A percentile compares a stretch with the other conserved stretches of the same genome.
Evolutionary conservation across 2,113 vertebrate species (phyloP).

Genomic region (Oreotrochilus melanogaster): DNA sequence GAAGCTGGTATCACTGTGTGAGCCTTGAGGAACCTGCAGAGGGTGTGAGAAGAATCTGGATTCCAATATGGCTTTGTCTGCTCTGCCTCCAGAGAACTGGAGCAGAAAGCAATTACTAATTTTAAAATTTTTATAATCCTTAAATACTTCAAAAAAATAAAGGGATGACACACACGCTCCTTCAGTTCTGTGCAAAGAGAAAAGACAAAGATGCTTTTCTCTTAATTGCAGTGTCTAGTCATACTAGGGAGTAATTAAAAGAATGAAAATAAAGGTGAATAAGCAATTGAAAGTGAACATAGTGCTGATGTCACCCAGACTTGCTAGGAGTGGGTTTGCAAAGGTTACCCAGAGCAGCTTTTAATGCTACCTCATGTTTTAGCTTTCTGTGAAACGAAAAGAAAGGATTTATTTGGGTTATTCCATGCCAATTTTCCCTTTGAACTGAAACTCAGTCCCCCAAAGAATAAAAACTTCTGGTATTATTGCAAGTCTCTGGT

Average conservation of each 20-base stretch:
- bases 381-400: not conserved
- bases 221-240: not conserved
- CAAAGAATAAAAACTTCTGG: not conserved
- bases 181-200: no score
- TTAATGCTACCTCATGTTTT: not conserved
- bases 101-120: not conserved
- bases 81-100: not conserved
- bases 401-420: not conserved
- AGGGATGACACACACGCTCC: no score
- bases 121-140: no score
- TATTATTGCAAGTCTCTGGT: not conserved
- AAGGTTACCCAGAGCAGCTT: not conserved
- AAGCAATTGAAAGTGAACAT: not conserved
- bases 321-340: not conserved
- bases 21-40: not conserved
- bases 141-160: no score
- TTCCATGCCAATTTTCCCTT: not conserved
- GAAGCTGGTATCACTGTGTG: not conserved
- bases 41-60: not conserved
- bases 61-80: not conserved
- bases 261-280: not conserved
- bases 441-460: not conserved
- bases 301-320: not conserved
- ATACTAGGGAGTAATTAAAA: not conserved
- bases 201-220: not conserved